These are phyloP conservation scores for Buceros bicornis DNA, from an alignment of 2,797 vertebrate genomes.

Conservation along the genomic window DNA sequence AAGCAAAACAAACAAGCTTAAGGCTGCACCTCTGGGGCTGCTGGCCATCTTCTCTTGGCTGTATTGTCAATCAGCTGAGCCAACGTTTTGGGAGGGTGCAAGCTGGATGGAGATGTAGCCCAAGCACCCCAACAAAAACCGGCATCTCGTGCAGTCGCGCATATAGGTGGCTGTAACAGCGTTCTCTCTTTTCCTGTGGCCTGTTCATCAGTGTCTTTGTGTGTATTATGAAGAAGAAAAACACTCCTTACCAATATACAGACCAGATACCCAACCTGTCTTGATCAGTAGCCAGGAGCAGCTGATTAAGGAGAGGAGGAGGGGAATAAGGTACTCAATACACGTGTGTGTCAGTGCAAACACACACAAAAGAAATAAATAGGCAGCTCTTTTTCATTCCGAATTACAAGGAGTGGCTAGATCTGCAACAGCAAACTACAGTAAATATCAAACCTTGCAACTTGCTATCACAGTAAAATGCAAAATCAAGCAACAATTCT, in stretches of 20 bases:
- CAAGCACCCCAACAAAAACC: background rate
- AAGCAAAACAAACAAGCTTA: background rate
- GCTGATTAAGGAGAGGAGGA: background rate
- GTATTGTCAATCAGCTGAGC: background rate
- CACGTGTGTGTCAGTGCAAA: background rate
- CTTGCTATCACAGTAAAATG: background rate
- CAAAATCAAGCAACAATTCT: background rate
- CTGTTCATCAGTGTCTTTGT: background rate
- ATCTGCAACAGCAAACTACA: background rate
- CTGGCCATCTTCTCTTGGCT: background rate
- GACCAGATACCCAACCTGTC: background rate
- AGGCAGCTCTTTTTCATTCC: background rate
- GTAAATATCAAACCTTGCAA: background rate
- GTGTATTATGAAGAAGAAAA: background rate
- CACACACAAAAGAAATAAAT: background rate
- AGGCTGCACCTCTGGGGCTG: background rate
- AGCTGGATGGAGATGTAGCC: background rate
- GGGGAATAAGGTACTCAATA: background rate
- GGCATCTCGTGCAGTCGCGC: background rate
- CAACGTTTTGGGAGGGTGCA: background rate
- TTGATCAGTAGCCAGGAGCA: background rate
- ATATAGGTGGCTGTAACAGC: background rate
- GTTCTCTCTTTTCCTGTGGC: background rate
- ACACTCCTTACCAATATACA: background rate
- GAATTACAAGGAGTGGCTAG: background rate